Conservation (phyloP, 2,797 vertebrate genomes). For the Pteropus rufus region DNA sequence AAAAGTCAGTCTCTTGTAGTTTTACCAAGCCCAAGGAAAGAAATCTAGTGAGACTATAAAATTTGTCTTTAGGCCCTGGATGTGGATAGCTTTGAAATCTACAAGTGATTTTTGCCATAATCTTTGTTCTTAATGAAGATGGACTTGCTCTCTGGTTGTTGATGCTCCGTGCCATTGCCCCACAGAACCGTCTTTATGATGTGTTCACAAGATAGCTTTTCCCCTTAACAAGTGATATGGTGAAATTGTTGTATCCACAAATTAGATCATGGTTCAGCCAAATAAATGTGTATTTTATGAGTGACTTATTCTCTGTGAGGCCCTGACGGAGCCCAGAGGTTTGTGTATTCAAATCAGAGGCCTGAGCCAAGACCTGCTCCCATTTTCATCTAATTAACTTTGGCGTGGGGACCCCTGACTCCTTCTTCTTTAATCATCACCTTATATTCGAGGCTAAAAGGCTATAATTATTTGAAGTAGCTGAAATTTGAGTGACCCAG, state of each 20-base stretch:
- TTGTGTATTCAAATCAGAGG: slow-evolving; percentile 32
- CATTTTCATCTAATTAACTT: slow-evolving; percentile 64
- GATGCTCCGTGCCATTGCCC: accelerated
- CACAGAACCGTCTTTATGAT: background rate
- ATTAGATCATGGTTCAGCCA: slow-evolving; percentile 45
- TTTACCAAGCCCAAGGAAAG: background rate
- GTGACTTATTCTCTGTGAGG: slow-evolving; percentile 37
- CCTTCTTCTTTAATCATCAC: slow-evolving; percentile 65
- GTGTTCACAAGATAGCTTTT: background rate
- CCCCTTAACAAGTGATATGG: background rate
- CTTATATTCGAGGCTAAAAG: slow-evolving; percentile 65
- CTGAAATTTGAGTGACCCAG: slow-evolving; percentile 72
- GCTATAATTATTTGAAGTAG: slow-evolving; percentile 76
- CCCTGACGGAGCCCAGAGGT: slow-evolving; percentile 31
- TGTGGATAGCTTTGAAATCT: background rate
- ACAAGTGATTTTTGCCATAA: background rate
- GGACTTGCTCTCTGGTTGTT: background rate
- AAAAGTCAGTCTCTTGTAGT: background rate
- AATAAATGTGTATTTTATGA: slow-evolving; percentile 58
- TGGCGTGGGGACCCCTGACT: slow-evolving; percentile 9
- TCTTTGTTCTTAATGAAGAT: background rate
- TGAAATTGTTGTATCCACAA: background rate
- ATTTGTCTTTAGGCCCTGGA: background rate
- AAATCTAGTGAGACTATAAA: background rate
- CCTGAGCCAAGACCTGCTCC: background rate